Conservation (phyloP, 2,888 invertebrate species). For the Hydrotaea cyrtoneurina region DNA sequence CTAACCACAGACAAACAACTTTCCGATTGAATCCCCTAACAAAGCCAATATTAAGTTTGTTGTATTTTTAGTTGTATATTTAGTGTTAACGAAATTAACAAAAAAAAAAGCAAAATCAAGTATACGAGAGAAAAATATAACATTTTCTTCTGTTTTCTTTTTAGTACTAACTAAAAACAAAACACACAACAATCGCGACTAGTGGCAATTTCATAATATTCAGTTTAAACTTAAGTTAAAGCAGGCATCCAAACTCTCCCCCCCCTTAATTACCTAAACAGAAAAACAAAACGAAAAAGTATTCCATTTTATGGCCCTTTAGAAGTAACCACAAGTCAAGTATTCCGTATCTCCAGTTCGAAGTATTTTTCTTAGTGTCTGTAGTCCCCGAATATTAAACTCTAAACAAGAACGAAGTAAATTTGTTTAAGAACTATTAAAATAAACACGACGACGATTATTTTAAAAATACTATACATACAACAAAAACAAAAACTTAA, state of each 20-base stretch:
- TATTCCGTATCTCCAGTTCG: not conserved
- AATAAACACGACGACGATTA: slow-evolving; percentile 32
- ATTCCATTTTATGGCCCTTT: not conserved
- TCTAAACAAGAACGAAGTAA: slow-evolving; percentile 29
- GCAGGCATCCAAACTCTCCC: not conserved
- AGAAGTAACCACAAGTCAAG: not conserved
- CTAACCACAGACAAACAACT: no score
- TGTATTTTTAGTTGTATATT: slow-evolving; percentile 47
- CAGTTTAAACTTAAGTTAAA: not conserved
- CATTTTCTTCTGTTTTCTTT: not conserved
- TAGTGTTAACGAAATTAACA: slow-evolving; percentile 43
- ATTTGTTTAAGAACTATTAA: slow-evolving; percentile 41
- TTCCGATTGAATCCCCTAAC: not conserved
- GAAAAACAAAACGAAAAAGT: not conserved
- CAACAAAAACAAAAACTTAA: slow-evolving; percentile 47
- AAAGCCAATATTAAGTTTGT: slow-evolving; percentile 39
- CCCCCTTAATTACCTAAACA: not conserved
- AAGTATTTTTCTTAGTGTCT: slow-evolving; percentile 36
- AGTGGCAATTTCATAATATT: slow-evolving; percentile 34
- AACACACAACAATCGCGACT: not conserved
- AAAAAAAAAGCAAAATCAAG: slow-evolving; percentile 49
- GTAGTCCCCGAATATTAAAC: slow-evolving; percentile 31
- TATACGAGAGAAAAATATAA: slow-evolving; percentile 53
- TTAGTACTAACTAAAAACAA: slow-evolving; percentile 5
- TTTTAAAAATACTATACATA: slow-evolving; percentile 50